phyloP scores from a whole-genome alignment of 2,888 invertebrate genomes.

The Trachelus troglodyta region DNA sequence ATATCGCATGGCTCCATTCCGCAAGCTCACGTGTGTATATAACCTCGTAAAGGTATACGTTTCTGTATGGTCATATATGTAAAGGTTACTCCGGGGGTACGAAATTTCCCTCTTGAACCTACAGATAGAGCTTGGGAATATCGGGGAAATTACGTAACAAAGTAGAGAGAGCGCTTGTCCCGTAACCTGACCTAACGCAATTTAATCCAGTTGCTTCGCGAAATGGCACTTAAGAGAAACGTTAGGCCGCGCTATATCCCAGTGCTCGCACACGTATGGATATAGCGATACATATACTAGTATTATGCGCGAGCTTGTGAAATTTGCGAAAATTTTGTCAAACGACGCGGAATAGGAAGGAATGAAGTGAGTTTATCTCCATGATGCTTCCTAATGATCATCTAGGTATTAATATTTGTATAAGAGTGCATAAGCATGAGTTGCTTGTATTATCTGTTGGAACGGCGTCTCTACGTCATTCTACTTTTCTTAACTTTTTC shows the following conservation, averaged over 20 bases:
- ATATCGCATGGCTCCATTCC: neutral
- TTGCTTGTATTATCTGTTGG: neutral
- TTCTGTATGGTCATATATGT: neutral
- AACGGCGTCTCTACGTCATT: neutral
- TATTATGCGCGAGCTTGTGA: neutral
- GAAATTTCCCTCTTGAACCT: neutral
- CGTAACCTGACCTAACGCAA: conserved; percentile 10
- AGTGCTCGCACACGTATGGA: neutral
- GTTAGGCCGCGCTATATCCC: neutral
- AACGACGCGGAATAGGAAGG: neutral
- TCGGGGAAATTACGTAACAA: conserved; percentile 8
- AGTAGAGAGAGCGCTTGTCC: conserved; percentile 4
- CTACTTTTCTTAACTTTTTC: neutral
- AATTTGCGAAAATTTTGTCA: neutral
- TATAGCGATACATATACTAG: neutral
- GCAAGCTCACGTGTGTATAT: neutral
- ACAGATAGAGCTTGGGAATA: conserved; percentile 2
- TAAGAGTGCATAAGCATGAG: neutral
- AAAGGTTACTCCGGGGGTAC: neutral
- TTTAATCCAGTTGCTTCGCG: conserved; percentile 8
- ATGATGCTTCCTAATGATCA: neutral
- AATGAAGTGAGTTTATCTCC: neutral
- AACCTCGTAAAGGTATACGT: neutral
- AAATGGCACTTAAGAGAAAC: neutral
- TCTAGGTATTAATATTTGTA: neutral